Percentiles rank a stretch among this genome's conserved stretches.
phyloP scores from a whole-genome alignment of 2,797 vertebrate genomes.

The Urosaurus nigricauda region DNA sequence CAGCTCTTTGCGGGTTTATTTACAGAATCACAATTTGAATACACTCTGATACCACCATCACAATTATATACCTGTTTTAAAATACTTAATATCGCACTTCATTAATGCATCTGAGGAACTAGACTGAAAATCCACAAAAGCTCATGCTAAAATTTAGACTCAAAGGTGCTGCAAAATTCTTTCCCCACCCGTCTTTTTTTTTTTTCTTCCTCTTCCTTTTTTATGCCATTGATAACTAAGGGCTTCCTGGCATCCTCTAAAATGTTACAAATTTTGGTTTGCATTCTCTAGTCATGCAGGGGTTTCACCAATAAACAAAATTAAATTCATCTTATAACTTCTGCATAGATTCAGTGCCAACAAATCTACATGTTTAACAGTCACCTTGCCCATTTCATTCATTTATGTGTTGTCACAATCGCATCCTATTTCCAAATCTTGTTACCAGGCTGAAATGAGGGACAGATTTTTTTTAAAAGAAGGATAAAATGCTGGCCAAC shows the following conservation, averaged over 20 bases:
- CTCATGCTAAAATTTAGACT: no score
- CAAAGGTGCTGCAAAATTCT: no score
- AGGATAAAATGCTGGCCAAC: not conserved
- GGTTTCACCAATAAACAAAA: not conserved
- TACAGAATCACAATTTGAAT: no score
- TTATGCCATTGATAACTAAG: not conserved
- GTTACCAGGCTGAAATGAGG: slow-evolving; percentile 1
- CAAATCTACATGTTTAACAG: not conserved
- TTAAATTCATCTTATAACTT: not conserved
- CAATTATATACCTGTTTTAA: no score
- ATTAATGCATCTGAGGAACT: no score
- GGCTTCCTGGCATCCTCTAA: not conserved
- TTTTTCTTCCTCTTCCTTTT: no score
- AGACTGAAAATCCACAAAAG: no score
- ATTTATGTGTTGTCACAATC: not conserved
- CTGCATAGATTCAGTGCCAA: not conserved
- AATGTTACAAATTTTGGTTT: not conserved
- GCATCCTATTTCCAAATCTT: not conserved
- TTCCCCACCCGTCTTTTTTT: no score
- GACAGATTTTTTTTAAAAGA: rapidly evolving
- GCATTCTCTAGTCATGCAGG: not conserved
- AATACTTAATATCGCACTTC: no score
- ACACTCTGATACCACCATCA: no score
- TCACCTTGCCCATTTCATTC: not conserved
- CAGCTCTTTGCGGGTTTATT: no score